A percentile compares a stretch with the other conserved stretches of the same genome.
These are phyloP conservation scores for Oxygymnocypris stewartii DNA, from an alignment of 2,113 vertebrate species.

Conservation along the genomic window DNA sequence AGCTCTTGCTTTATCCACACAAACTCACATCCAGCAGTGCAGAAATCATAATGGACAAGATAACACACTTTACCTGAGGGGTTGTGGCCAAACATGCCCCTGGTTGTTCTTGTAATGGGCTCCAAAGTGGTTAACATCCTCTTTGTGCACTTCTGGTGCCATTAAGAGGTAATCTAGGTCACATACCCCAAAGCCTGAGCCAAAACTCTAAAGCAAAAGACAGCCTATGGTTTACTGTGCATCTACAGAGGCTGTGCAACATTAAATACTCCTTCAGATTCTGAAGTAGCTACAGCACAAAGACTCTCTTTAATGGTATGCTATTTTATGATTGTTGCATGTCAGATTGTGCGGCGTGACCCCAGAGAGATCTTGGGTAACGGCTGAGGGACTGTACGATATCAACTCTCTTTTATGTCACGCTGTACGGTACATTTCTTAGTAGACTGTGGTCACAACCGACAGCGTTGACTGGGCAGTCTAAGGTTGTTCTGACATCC, in stretches of 20 bases:
- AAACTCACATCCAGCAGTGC: not conserved
- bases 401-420: not conserved
- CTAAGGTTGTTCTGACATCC: slow-evolving; percentile 2
- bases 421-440: not conserved
- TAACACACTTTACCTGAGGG: slow-evolving; percentile 7
- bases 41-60: slow-evolving; percentile 16
- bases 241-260: slow-evolving; percentile 18
- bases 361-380: not conserved
- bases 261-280: slow-evolving; percentile 2
- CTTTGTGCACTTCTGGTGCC: not conserved
- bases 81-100: slow-evolving; percentile 20
- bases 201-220: slow-evolving; percentile 34
- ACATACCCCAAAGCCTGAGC: slow-evolving; percentile 28
- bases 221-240: slow-evolving; percentile 24
- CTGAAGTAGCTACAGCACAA: not conserved
- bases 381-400: not conserved
- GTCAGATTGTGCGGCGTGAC: not conserved
- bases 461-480: not conserved
- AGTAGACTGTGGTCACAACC: not conserved
- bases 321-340: not conserved
- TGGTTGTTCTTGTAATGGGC: slow-evolving; percentile 40
- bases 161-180: slow-evolving; percentile 38
- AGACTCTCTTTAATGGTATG: not conserved
- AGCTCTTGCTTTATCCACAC: not conserved
- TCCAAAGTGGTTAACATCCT: slow-evolving; percentile 42